Conservation (phyloP, 2,888 invertebrate species). For the Disparrhopalites patrizii region DNA sequence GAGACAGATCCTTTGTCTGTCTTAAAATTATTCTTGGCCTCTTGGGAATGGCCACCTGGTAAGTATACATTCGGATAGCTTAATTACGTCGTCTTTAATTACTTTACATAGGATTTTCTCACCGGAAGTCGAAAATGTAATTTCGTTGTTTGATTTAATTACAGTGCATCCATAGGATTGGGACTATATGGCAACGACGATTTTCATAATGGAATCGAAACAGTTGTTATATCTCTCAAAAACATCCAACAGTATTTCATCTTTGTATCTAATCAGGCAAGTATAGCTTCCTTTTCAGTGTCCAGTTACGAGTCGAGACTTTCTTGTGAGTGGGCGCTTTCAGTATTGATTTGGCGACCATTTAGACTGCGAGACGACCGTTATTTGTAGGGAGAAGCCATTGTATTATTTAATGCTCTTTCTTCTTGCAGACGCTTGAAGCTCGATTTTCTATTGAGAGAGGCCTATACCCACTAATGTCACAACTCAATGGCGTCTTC, state of each 20-base stretch:
- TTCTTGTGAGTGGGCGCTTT: too few species aligned
- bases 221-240: slow-evolving; percentile 72
- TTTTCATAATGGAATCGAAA: slow-evolving; percentile 82
- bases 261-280: slow-evolving; percentile 75
- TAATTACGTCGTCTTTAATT: background rate
- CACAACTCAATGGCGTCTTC: slow-evolving; percentile 41
- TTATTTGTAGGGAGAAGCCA: too few species aligned
- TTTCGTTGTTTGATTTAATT: too few species aligned
- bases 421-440: slow-evolving; percentile 37
- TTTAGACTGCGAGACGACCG: too few species aligned
- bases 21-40: slow-evolving; percentile 59
- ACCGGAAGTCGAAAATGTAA: too few species aligned
- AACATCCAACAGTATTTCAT: slow-evolving; percentile 75
- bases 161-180: slow-evolving; percentile 75
- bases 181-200: slow-evolving; percentile 93
- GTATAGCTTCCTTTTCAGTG: too few species aligned
- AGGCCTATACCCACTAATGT: slow-evolving; percentile 42
- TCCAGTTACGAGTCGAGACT: too few species aligned
- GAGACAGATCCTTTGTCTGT: slow-evolving; percentile 81
- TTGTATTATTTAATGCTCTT: slow-evolving; percentile 5
- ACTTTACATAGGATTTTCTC: slow-evolving; percentile 24
- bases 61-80: too few species aligned
- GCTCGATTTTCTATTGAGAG: slow-evolving; percentile 42
- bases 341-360: too few species aligned
- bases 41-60: slow-evolving; percentile 75